A percentile compares a stretch with the other conserved stretches of the same genome.
phyloP scores from a whole-genome alignment of 2,113 vertebrate genomes.

The Percina caprodes region DNA sequence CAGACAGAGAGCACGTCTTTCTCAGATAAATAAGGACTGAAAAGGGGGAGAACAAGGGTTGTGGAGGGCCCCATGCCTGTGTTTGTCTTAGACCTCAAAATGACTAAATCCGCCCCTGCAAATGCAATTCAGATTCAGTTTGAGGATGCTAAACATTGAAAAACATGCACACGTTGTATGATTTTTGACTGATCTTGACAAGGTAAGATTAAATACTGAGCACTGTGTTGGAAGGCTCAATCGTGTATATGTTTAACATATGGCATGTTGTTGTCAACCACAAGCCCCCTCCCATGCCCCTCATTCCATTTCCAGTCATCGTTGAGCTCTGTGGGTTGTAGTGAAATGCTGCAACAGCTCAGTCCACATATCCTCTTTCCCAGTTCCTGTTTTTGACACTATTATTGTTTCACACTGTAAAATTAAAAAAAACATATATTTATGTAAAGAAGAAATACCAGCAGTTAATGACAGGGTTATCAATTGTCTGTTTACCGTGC shows the following conservation, averaged over 20 bases:
- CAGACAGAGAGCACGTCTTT: too few relatives aligned
- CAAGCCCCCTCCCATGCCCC: background rate
- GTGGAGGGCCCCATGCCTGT: too few relatives aligned
- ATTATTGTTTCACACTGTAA: too few relatives aligned
- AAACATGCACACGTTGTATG: background rate
- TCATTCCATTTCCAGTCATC: background rate
- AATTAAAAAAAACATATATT: too few relatives aligned
- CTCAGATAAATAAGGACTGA: too few relatives aligned
- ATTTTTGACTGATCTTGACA: background rate
- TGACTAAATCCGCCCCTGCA: too few relatives aligned
- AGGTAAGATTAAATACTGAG: background rate
- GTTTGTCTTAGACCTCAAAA: too few relatives aligned
- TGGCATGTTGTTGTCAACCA: background rate
- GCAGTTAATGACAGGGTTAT: background rate
- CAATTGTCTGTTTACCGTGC: background rate
- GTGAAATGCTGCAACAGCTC: background rate
- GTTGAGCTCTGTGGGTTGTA: background rate
- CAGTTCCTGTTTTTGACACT: conserved; percentile 7
- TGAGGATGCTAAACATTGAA: background rate
- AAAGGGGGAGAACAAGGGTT: too few relatives aligned
- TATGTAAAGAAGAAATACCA: conserved; percentile 3
- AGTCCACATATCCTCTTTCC: background rate
- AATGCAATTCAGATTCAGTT: too few relatives aligned
- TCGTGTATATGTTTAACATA: background rate
- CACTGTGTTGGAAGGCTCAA: background rate